These are phyloP conservation scores for Cheilosia scutellata DNA, from an alignment of 2,888 invertebrate genomes.

Conservation along the genomic window DNA sequence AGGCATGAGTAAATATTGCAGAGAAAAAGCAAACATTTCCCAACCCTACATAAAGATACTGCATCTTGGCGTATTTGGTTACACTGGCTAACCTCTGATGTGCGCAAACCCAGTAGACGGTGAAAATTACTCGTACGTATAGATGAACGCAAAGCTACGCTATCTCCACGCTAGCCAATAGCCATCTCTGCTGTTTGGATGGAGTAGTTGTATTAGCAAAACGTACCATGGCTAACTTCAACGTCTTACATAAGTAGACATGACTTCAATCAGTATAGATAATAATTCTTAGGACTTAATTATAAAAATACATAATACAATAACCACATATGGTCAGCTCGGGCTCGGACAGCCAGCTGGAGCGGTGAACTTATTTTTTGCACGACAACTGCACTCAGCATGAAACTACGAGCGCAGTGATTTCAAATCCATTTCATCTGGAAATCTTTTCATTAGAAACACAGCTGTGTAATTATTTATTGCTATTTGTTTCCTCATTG, in stretches of 20 bases:
- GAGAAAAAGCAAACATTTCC: slow-evolving; percentile 55
- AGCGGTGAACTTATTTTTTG: slow-evolving; percentile 32
- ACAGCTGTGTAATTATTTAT: slow-evolving; percentile 34
- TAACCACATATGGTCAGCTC: slow-evolving; percentile 52
- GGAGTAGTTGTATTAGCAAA: slow-evolving; percentile 5
- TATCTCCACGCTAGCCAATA: neutral
- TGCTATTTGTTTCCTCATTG: slow-evolving; percentile 39
- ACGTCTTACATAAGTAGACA: slow-evolving; percentile 51
- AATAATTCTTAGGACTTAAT: slow-evolving; percentile 51
- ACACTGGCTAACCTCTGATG: slow-evolving; percentile 59
- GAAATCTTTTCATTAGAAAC: slow-evolving; percentile 32
- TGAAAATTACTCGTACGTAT: slow-evolving; percentile 44
- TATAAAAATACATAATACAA: slow-evolving; percentile 34
- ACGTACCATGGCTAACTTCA: slow-evolving; percentile 41
- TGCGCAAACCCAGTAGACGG: slow-evolving; percentile 56
- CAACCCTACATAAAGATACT: slow-evolving; percentile 29
- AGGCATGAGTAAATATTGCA: slow-evolving; percentile 23
- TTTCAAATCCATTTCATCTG: slow-evolving; percentile 17
- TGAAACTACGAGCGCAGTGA: neutral
- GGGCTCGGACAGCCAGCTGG: neutral
- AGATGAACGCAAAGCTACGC: neutral
- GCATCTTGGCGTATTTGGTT: slow-evolving; percentile 61
- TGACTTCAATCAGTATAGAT: slow-evolving; percentile 30
- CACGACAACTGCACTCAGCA: slow-evolving; percentile 44
- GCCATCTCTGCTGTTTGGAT: neutral